A percentile compares a stretch with the other conserved stretches of the same genome.
Conservation (phyloP, 30 jellyfish, hydroid and myxozoan genomes). For the Aurelia coerulea region DNA sequence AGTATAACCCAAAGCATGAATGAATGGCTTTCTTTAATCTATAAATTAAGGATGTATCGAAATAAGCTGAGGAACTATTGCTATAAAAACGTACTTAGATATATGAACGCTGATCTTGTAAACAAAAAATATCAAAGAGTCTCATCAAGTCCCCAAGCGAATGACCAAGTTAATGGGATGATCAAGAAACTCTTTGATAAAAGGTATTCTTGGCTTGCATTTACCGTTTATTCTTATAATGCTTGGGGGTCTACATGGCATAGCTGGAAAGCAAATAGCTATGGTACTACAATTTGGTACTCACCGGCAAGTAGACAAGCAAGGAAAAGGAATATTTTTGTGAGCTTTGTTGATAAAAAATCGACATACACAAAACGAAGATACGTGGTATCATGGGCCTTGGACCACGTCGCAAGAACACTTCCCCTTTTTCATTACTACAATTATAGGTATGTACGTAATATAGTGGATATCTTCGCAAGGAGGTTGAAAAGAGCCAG, state of each 20-base stretch:
- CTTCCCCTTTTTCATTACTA: too few relatives aligned
- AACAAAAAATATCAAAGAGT: conserved; percentile 5
- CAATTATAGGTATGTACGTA: too few relatives aligned
- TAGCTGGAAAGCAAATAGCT: neutral
- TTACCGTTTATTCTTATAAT: neutral
- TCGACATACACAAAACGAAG: conserved; percentile 13
- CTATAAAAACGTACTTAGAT: neutral
- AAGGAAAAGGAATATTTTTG: conserved; percentile 35
- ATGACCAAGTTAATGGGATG: too few relatives aligned
- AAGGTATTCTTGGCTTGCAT: conserved; percentile 23
- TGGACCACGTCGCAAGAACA: too few relatives aligned
- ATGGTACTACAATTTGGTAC: neutral
- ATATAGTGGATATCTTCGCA: neutral
- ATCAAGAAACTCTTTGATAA: neutral
- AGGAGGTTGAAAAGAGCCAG: neutral
- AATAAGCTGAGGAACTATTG: neutral
- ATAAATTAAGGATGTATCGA: neutral
- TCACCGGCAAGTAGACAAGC: conserved; percentile 20
- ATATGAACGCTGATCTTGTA: neutral
- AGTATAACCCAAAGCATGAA: conserved; percentile 6
- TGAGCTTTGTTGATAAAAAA: conserved; percentile 16
- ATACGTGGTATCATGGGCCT: too few relatives aligned
- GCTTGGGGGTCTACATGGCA: too few relatives aligned
- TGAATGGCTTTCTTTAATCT: conserved; percentile 4
- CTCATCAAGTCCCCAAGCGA: too few relatives aligned